Conservation (phyloP, 2,888 invertebrate genomes). For the Neoascia interrupta region DNA sequence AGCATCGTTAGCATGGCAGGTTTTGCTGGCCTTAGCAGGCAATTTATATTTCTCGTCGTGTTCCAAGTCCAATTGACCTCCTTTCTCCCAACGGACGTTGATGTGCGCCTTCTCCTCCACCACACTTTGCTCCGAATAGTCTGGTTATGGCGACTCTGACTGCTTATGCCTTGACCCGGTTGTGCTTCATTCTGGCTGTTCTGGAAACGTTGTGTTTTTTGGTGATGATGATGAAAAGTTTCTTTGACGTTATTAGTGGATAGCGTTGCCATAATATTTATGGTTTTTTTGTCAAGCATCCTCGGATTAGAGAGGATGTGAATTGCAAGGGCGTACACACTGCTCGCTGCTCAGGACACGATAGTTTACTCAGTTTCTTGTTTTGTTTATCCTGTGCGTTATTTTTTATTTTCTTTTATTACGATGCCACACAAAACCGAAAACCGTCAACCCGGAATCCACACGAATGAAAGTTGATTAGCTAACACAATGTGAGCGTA, state of each 20-base stretch:
- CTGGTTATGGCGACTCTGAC: not conserved
- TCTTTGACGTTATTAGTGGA: conserved; percentile 31
- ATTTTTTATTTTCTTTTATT: conserved; percentile 21
- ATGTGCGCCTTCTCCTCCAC: conserved; percentile 12
- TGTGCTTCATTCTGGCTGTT: conserved; percentile 4
- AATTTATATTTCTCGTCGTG: conserved; percentile 11
- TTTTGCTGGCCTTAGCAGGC: conserved; percentile 25
- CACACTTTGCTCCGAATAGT: conserved; percentile 16
- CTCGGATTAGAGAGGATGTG: conserved; percentile 7
- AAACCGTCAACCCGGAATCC: conserved; percentile 6
- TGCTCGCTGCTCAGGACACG: too few species aligned
- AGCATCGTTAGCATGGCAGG: conserved; percentile 75
- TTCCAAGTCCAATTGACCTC: conserved; percentile 30
- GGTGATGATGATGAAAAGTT: conserved; percentile 29
- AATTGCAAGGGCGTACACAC: conserved; percentile 7
- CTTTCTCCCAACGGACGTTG: not conserved
- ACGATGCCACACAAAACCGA: not conserved
- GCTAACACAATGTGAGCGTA: conserved; percentile 8
- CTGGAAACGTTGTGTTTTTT: conserved; percentile 9
- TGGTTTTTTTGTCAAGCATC: conserved; percentile 31
- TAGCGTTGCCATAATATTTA: conserved; percentile 45
- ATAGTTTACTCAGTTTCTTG: too few species aligned
- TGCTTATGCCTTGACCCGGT: conserved; percentile 5
- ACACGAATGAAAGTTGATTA: conserved; percentile 26
- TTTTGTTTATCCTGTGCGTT: conserved; percentile 10